Evolutionary conservation across 2,888 invertebrate species (phyloP).

Genomic region (Dendrolimus houi): DNA sequence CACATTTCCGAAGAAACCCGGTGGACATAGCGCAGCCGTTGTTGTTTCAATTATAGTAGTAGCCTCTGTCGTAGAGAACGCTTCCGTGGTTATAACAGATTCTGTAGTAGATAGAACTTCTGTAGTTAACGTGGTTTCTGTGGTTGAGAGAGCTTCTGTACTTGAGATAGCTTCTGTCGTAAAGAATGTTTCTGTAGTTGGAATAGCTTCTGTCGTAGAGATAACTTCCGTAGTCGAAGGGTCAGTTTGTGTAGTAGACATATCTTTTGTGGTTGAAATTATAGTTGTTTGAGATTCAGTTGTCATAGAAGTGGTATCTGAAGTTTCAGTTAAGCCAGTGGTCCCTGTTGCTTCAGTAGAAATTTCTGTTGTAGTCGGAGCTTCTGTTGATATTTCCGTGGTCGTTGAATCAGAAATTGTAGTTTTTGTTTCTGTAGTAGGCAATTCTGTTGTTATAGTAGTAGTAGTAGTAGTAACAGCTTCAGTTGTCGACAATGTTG

Average conservation of each 20-base stretch:
- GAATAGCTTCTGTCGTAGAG: background rate
- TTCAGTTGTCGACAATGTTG: background rate
- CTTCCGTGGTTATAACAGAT: background rate
- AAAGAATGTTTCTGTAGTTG: background rate
- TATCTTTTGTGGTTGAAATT: background rate
- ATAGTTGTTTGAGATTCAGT: background rate
- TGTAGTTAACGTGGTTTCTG: background rate
- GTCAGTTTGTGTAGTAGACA: background rate
- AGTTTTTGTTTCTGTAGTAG: background rate
- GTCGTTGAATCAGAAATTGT: background rate
- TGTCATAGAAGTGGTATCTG: background rate
- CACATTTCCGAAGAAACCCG: slow-evolving; percentile 21
- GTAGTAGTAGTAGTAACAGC: background rate
- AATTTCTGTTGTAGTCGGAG: background rate
- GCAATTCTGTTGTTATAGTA: background rate
- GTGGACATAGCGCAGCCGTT: slow-evolving; percentile 17
- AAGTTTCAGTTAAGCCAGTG: background rate
- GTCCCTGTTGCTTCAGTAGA: background rate
- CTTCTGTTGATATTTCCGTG: background rate
- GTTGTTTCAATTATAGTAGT: background rate
- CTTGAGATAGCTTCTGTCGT: no score
- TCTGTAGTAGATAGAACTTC: slow-evolving; percentile 1
- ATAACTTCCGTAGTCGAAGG: background rate
- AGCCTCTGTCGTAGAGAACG: background rate
- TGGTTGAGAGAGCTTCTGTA: no score